phyloP scores from a whole-genome alignment of 1,140 invertebrate genomes.

The Psix sp. region DNA sequence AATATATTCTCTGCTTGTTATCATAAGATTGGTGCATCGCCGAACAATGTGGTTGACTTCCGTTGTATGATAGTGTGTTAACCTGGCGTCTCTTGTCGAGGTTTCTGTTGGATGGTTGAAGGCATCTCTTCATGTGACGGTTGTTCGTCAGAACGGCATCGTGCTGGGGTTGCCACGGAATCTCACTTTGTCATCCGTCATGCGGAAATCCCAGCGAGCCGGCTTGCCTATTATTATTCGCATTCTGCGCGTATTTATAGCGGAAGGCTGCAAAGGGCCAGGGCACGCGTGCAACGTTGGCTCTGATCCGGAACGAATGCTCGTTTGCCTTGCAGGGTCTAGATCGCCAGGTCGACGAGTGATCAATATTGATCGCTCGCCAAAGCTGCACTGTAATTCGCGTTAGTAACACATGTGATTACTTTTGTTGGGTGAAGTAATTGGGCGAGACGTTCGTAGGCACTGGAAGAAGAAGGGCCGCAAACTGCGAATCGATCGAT shows the following conservation, averaged over 20 bases:
- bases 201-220: conserved; percentile 38
- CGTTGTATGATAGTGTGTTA: conserved; percentile 23
- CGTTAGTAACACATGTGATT: conserved; percentile 47
- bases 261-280: conserved; percentile 3
- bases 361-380: conserved; percentile 37
- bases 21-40: conserved; percentile 26
- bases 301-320: conserved; percentile 45
- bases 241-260: conserved; percentile 26
- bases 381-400: conserved; percentile 37
- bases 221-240: conserved; percentile 36
- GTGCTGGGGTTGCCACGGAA: conserved; percentile 37
- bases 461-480: conserved; percentile 11
- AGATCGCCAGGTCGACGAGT: conserved; percentile 4
- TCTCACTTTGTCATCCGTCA: conserved; percentile 55
- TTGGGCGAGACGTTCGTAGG: conserved; percentile 15
- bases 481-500: conserved; percentile 7
- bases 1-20: too few relatives aligned
- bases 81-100: conserved; percentile 9
- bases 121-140: conserved; percentile 3
- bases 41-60: conserved; percentile 12
- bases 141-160: conserved; percentile 38
- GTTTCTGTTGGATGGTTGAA: background rate
- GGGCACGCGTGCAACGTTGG: conserved; percentile 5
- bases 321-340: conserved; percentile 34
- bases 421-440: conserved; percentile 32